phyloP scores from a whole-genome alignment of 2,797 vertebrate genomes.

The Macropus fuliginosus region DNA sequence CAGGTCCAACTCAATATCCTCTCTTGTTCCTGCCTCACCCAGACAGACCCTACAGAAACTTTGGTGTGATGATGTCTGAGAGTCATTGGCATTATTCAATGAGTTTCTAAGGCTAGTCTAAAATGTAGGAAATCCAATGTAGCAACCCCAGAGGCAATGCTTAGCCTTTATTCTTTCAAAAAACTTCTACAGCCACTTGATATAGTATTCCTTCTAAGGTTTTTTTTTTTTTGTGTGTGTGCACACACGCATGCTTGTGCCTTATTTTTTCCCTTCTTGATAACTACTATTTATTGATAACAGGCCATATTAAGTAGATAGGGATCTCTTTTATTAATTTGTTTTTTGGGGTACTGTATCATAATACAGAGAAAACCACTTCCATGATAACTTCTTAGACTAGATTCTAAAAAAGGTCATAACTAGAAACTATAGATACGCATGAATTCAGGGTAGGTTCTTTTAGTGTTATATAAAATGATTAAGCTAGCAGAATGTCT shows the following conservation, averaged over 20 bases:
- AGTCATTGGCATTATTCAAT: not conserved
- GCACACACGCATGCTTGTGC: accelerated
- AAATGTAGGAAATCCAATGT: not conserved
- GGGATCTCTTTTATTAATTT: not conserved
- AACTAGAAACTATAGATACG: not conserved
- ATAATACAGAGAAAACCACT: not conserved
- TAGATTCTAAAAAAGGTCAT: not conserved
- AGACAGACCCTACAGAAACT: not conserved
- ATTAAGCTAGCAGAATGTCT: not conserved
- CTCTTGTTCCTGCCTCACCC: not conserved
- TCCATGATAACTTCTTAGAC: not conserved
- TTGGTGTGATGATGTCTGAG: not conserved
- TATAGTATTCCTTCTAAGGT: not conserved
- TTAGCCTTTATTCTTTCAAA: not conserved
- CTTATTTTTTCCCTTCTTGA: not conserved
- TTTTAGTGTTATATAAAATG: not conserved
- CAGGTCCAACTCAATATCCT: not conserved
- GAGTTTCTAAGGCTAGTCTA: not conserved
- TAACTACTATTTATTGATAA: not conserved
- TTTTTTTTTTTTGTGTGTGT: not conserved
- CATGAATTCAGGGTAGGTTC: not conserved
- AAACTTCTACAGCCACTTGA: not conserved
- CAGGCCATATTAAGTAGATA: not conserved
- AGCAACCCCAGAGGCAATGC: not conserved
- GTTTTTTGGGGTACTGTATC: not conserved